Evolutionary conservation across 1,140 invertebrate species (phyloP).

Genomic region (Euura saliciscinereae): DNA sequence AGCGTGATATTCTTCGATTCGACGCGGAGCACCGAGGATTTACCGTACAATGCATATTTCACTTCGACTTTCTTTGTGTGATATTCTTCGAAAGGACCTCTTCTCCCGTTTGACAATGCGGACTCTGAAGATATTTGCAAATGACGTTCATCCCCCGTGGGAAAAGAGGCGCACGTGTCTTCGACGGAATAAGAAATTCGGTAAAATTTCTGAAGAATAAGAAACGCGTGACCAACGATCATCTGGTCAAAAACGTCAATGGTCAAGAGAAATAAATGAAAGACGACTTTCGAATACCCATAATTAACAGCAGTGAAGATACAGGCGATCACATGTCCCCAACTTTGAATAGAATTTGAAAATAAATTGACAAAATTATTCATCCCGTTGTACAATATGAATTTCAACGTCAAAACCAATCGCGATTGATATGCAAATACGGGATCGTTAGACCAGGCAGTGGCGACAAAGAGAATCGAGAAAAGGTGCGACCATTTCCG

Average conservation of each 20-base stretch:
- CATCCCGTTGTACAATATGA: neutral
- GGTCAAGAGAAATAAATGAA: neutral
- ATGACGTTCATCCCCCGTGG: neutral
- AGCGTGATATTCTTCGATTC: no score
- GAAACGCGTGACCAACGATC: constrained; percentile 1
- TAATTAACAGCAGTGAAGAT: neutral
- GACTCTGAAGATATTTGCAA: constrained; percentile 6
- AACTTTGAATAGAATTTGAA: neutral
- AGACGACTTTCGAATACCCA: neutral
- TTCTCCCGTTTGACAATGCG: neutral
- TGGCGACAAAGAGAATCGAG: neutral
- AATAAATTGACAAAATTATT: neutral
- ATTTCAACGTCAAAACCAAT: neutral
- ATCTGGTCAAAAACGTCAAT: neutral
- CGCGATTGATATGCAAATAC: constrained; percentile 9
- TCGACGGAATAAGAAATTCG: neutral
- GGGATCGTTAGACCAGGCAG: neutral
- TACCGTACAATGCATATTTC: neutral
- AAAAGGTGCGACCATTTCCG: constrained; percentile 2
- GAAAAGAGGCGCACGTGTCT: neutral
- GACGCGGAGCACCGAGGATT: neutral
- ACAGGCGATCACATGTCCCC: neutral
- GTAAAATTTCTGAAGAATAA: neutral
- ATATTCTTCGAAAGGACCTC: no score
- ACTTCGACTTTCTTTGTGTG: neutral